Evolutionary conservation across 2,797 vertebrate species (phyloP), one percentile per base, ranked within the genome.

Genomic region (Ambastaia sidthimunki): DNA sequence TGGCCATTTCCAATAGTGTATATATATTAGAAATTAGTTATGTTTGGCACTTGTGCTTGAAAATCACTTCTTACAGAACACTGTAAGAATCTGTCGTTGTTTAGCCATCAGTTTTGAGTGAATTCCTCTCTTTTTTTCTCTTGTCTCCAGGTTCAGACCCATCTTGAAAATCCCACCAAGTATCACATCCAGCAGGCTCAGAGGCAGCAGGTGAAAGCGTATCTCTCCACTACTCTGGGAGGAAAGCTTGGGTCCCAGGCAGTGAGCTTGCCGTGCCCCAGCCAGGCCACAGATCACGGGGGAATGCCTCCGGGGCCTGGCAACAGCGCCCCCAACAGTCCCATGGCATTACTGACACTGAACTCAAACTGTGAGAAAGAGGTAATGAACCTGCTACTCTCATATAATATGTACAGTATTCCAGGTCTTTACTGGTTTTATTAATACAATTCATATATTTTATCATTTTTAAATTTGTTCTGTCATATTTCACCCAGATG

Each of bases 181-280:
- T 99, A 99, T 90, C 98, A 99, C 92, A 97, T 99, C 85, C 96
- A 99, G 89, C 96, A 97, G 92, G 96, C 98, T 50, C 98, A 98
- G 90, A 91, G 96, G 93, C 97, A 99, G 93, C 98, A 99, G 94
- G 97, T 99, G 89, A 98, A 98, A 92, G 96, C 96, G 76, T 99
- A 99, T 93, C 94, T 99, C 91, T 95, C 94, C 82, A 96, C 95
- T 86, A 94, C 94, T 31, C 91, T 94, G 89, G 94, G 93, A 83
- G 95, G 95, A 82, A 98, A 97, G 90, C 95, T 98, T 80, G 92
- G 95, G 90, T 96, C 94, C 89, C 97, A 99, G 92, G 96, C 93
- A 77, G 92, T 98, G 93, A 98, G 97, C 93, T 94, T 98, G 91
- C 96, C 97, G 82, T 98, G 96, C 89, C 92, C 93, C 89, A 95